A percentile compares a stretch with the other conserved stretches of the same genome.
phyloP scores from a whole-genome alignment of 2,888 invertebrate genomes.

The Sinotaia quadrata region DNA sequence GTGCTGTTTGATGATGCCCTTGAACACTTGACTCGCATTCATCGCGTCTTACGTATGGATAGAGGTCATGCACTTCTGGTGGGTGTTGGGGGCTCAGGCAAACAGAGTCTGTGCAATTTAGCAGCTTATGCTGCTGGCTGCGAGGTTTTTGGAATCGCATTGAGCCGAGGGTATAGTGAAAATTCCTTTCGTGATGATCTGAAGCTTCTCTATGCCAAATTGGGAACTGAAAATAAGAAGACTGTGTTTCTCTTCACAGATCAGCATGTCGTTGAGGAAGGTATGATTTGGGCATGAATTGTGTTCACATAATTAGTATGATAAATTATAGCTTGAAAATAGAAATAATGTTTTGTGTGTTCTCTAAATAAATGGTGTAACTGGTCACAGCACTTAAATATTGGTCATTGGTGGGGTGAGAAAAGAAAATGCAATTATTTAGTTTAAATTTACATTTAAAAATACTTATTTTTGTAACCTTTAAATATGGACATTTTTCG shows the following conservation, averaged over 20 bases:
- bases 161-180: constrained; percentile 88
- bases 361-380: neutral
- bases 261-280: constrained; percentile 78
- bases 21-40: constrained; percentile 89
- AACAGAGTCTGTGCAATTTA: constrained; percentile 83
- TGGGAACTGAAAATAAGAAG: constrained; percentile 84
- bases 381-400: neutral
- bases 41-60: constrained; percentile 86
- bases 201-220: constrained; percentile 81
- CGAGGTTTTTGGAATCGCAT: constrained; percentile 83
- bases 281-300: constrained; percentile 43
- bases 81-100: constrained; percentile 91
- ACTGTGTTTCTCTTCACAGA: constrained; percentile 87
- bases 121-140: constrained; percentile 88
- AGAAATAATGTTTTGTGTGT: no score
- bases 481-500: no score
- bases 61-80: constrained; percentile 87
- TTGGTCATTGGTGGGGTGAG: no score
- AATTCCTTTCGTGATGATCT: constrained; percentile 88
- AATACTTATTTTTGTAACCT: no score
- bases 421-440: no score
- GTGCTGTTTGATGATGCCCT: constrained; percentile 92
- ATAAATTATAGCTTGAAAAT: no score
- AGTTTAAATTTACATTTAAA: no score
- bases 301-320: no score